Base-by-base conservation (phyloP, 2,797 vertebrate species). In the Loris lydekkerianus region DNA sequence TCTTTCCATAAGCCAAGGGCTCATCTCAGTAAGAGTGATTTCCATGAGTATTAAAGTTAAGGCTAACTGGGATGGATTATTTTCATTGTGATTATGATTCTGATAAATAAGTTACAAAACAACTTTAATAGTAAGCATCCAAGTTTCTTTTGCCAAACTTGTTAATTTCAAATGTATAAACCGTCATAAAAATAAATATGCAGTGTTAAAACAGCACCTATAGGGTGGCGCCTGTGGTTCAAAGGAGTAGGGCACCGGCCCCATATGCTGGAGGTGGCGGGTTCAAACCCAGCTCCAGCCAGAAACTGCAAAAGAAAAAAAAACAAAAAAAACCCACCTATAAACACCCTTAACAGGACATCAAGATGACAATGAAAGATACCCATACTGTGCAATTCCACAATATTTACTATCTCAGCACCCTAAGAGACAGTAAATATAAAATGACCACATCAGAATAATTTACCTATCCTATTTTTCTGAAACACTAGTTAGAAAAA, bases 381-480 rank as follows among this genome's bases (percentile, higher is more conserved):
- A 91, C 60, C 37, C 3, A 43, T 29, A 82, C 34, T 91, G 70
- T 70, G 7, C 25, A 86, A 25, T 86, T 83, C 3, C 20, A 53
- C 31, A 72, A 20, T 81, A 81, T 87, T 84, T 81, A 94, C 34
- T 84, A 77, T 80, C 40, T 95, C 56, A 94, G 84, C 11, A 75
- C 40, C 65, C 17, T 81, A 85, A 61, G 17, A 94, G 21, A 92
- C 29, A 91, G 65, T 91, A 90, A 93, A 94, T 65, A 80, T 81
- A 83, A 96, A 94, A 95, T 91, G 70, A 93, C 23, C 63, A 87
- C n/a, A 87, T 77, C 31, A 96, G 72, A 93, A 93, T 29, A 96
- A 93, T 21, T 95, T 34, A 89, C 8, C 76, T 92, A 85, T 75
- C 49, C 85, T 77, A 89, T 67, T 97, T 94, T 96, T 94, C 93